A percentile compares a stretch with the other conserved stretches of the same genome.
Conservation (phyloP, 2,888 invertebrate genomes). For the Agrotis segetum region DNA sequence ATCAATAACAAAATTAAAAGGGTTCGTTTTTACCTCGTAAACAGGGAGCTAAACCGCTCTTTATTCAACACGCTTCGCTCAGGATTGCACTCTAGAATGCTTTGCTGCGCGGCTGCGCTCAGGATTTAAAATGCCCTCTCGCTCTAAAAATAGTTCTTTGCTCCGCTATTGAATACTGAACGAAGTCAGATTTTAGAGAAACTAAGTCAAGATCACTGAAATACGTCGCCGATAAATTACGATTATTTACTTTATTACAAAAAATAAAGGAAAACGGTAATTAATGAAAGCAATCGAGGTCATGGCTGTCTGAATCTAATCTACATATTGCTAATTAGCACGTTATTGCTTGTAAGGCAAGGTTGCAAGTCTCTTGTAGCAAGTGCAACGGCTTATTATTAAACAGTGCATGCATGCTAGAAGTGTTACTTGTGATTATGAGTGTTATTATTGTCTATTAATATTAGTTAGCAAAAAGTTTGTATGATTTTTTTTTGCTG, state of each 20-base stretch:
- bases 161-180: too few relatives aligned
- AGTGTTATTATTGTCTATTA: conserved; percentile 24
- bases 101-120: too few relatives aligned
- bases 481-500: conserved; percentile 31
- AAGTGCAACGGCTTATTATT: conserved; percentile 64
- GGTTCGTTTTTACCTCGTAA: too few relatives aligned
- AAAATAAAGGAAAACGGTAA: conserved; percentile 45
- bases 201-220: conserved; percentile 24
- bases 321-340: conserved; percentile 58
- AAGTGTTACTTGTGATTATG: conserved; percentile 19
- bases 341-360: conserved; percentile 61
- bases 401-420: conserved; percentile 45
- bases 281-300: conserved; percentile 68
- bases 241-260: conserved; percentile 20
- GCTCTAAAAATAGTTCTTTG: too few relatives aligned
- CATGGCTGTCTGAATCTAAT: conserved; percentile 64
- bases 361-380: conserved; percentile 60
- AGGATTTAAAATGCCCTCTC: too few relatives aligned
- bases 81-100: too few relatives aligned
- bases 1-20: too few relatives aligned
- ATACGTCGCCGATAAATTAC: conserved; percentile 29
- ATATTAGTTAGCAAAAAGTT: conserved; percentile 12
- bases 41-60: too few relatives aligned
- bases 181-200: too few relatives aligned
- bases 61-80: too few relatives aligned